phyloP scores from a whole-genome alignment of 2,888 invertebrate genomes.

The Argyresthia goedartella region DNA sequence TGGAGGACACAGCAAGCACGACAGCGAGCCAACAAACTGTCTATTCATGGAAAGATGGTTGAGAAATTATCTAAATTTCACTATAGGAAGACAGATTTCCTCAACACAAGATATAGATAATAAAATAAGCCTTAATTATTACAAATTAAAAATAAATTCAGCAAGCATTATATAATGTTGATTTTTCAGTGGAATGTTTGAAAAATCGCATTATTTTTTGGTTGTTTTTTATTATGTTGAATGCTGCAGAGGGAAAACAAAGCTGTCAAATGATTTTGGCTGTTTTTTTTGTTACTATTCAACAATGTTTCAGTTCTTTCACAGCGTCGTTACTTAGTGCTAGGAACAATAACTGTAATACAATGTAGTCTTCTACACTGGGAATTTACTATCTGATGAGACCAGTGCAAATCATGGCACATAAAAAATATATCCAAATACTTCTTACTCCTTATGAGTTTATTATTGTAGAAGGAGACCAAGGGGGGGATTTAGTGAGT shows the following conservation, averaged over 20 bases:
- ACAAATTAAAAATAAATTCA: background rate
- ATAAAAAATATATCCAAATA: constrained; percentile 13
- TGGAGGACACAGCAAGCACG: too few relatives aligned
- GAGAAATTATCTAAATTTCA: background rate
- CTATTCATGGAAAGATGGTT: background rate
- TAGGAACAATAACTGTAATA: too few relatives aligned
- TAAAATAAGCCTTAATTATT: background rate
- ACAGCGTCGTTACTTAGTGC: too few relatives aligned
- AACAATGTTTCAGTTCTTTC: too few relatives aligned
- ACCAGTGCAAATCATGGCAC: background rate
- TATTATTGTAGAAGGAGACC: too few relatives aligned
- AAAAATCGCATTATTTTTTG: constrained; percentile 5
- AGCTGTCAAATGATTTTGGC: constrained; percentile 11
- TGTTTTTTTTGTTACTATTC: constrained; percentile 4
- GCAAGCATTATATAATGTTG: background rate
- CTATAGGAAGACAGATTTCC: constrained; percentile 49
- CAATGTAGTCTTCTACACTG: too few relatives aligned
- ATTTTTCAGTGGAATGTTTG: constrained; percentile 28
- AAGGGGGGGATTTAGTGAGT: too few relatives aligned
- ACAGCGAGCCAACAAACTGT: background rate
- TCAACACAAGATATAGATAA: constrained; percentile 11
- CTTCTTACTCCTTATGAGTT: constrained; percentile 4
- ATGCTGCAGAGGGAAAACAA: background rate
- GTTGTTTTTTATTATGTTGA: background rate
- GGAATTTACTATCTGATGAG: background rate